Conservation (phyloP, 2,113 vertebrate genomes). For the Mungos mungo region DNA sequence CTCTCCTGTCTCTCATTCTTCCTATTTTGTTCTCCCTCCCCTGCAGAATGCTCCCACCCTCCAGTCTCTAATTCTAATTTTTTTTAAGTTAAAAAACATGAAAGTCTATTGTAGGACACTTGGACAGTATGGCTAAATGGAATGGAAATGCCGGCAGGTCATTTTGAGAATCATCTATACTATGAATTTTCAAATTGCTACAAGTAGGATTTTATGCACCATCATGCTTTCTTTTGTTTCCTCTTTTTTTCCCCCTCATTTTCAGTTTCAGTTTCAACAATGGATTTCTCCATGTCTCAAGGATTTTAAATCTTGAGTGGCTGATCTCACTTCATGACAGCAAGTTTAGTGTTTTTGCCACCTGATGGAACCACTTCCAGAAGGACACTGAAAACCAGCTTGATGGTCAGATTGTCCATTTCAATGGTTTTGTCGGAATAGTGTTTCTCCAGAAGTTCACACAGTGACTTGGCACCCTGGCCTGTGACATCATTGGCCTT, state of each 20-base stretch:
- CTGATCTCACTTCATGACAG: slow-evolving; percentile 86
- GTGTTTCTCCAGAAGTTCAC: slow-evolving; percentile 90
- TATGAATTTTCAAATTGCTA: slow-evolving; percentile 76
- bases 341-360: slow-evolving; percentile 88
- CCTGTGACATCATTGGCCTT: slow-evolving; percentile 88
- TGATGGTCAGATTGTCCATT: slow-evolving; percentile 84
- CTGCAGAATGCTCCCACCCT: not conserved
- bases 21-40: not conserved
- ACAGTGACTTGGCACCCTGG: slow-evolving; percentile 88
- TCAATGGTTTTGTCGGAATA: slow-evolving; percentile 88
- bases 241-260: slow-evolving; percentile 86
- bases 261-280: slow-evolving; percentile 89
- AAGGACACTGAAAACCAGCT: slow-evolving; percentile 83
- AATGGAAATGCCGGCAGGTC: slow-evolving; percentile 62
- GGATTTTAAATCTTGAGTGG: slow-evolving; percentile 88
- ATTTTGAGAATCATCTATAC: slow-evolving; percentile 74
- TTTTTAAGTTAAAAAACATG: slow-evolving; percentile 74
- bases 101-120: slow-evolving; percentile 76
- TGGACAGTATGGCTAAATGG: slow-evolving; percentile 68
- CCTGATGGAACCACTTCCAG: slow-evolving; percentile 65
- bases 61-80: not conserved
- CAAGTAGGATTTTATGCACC: slow-evolving; percentile 62
- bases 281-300: slow-evolving; percentile 88
- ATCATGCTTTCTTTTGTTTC: slow-evolving; percentile 85
- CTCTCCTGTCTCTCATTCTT: not conserved